These are phyloP conservation scores for Saxidomus purpurata DNA, from an alignment of 1,140 invertebrate species.

Conservation along the genomic window DNA sequence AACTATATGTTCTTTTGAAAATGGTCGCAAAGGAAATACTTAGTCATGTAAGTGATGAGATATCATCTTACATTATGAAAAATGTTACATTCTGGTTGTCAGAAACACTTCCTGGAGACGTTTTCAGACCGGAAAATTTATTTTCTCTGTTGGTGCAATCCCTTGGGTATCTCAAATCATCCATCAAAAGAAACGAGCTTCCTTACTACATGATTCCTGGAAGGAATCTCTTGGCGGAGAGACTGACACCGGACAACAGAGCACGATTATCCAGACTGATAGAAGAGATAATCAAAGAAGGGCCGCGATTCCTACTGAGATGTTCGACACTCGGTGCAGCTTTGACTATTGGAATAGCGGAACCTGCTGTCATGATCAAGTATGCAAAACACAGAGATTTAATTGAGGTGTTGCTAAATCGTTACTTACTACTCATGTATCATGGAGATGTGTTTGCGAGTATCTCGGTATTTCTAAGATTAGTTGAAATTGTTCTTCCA, in stretches of 20 bases:
- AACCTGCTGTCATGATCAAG: too few species aligned
- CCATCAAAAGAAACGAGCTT: not conserved
- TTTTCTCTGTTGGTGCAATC: not conserved
- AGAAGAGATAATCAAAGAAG: not conserved
- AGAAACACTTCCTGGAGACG: not conserved
- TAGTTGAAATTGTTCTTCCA: too few species aligned
- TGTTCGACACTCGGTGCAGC: not conserved
- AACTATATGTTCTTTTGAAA: slow-evolving; percentile 48
- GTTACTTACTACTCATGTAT: too few species aligned
- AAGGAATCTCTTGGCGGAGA: not conserved
- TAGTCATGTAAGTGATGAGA: not conserved
- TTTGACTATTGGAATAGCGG: too few species aligned
- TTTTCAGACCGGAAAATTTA: not conserved
- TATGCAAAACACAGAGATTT: too few species aligned
- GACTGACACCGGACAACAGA: not conserved
- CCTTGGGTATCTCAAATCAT: not conserved
- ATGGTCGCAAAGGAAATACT: slow-evolving; percentile 18
- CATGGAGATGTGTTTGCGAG: too few species aligned
- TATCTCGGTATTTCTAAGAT: too few species aligned
- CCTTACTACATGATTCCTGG: slow-evolving; percentile 12
- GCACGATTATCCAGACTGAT: not conserved
- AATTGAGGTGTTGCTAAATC: too few species aligned
- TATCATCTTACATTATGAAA: slow-evolving; percentile 55
- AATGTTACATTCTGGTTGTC: slow-evolving; percentile 45
- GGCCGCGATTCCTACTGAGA: not conserved